These are phyloP conservation scores for Phoenoteleia sp. DNA, from an alignment of 2,888 invertebrate genomes.

Conservation along the genomic window DNA sequence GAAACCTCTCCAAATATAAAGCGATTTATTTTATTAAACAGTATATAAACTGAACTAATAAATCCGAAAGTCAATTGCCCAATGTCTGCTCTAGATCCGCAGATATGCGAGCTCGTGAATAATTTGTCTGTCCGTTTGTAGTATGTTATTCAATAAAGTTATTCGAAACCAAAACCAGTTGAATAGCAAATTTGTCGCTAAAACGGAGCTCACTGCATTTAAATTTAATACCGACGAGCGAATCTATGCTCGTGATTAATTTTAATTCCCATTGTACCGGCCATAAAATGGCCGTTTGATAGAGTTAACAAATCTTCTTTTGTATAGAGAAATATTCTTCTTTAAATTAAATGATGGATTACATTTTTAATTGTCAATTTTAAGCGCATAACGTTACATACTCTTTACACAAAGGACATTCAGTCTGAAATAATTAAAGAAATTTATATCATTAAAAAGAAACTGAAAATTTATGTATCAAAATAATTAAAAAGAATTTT, in stretches of 20 bases:
- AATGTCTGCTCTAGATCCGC: constrained; percentile 56
- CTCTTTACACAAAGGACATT: too few relatives aligned
- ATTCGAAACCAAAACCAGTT: constrained; percentile 59
- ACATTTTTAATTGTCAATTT: too few relatives aligned
- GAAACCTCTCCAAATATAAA: constrained; percentile 52
- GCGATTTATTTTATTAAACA: constrained; percentile 59
- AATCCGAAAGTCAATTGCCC: constrained; percentile 67
- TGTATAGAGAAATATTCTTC: not conserved
- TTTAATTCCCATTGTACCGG: constrained; percentile 25
- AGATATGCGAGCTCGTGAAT: constrained; percentile 68
- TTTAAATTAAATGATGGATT: too few relatives aligned
- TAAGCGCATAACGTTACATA: too few relatives aligned
- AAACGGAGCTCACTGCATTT: constrained; percentile 49
- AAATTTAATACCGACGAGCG: constrained; percentile 46
- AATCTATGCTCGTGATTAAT: constrained; percentile 44
- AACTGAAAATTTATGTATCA: too few relatives aligned
- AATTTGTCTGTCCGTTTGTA: constrained; percentile 70
- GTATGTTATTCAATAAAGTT: constrained; percentile 71
- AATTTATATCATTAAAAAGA: too few relatives aligned
- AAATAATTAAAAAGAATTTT: too few relatives aligned
- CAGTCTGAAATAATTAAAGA: too few relatives aligned
- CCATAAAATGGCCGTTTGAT: not conserved
- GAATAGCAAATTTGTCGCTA: constrained; percentile 57
- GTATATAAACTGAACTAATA: constrained; percentile 61
- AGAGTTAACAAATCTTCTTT: not conserved